These are phyloP conservation scores for Hololepta plana DNA, from an alignment of 2,888 invertebrate genomes.

Conservation along the genomic window DNA sequence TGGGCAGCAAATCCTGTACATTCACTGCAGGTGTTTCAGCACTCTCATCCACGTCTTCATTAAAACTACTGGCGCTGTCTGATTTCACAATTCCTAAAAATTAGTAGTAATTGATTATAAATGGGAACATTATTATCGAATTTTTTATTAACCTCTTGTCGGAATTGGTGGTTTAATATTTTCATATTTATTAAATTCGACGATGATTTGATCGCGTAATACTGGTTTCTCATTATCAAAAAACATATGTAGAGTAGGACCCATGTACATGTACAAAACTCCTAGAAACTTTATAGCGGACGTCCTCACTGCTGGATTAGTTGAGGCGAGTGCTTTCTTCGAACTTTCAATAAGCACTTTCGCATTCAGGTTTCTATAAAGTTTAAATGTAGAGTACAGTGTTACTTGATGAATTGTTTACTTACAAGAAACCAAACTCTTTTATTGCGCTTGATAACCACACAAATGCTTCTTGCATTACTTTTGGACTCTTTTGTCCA, in stretches of 20 bases:
- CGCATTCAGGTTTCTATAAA: conserved; percentile 37
- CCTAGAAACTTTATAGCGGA: conserved; percentile 59
- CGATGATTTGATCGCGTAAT: conserved; percentile 64
- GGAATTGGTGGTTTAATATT: conserved; percentile 64
- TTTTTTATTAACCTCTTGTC: conserved; percentile 32
- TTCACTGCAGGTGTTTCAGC: conserved; percentile 27
- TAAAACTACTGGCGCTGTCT: conserved; percentile 20
- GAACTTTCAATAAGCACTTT: conserved; percentile 57
- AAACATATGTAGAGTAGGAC: conserved; percentile 51
- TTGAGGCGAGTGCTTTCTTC: conserved; percentile 69
- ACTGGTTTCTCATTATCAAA: conserved; percentile 80
- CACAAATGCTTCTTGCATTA: conserved; percentile 65
- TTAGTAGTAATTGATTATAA: conserved; percentile 1
- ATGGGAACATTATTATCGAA: background rate
- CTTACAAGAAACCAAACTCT: conserved; percentile 58
- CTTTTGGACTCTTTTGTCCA: conserved; percentile 78
- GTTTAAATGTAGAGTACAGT: background rate
- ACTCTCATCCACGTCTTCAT: conserved; percentile 24
- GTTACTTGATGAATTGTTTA: background rate
- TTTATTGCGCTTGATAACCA: conserved; percentile 65
- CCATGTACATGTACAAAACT: conserved; percentile 65
- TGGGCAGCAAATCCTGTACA: conserved; percentile 52
- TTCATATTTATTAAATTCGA: conserved; percentile 67
- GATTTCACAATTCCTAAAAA: conserved; percentile 12
- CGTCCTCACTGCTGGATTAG: conserved; percentile 68